Base-by-base conservation (phyloP, 2,797 vertebrate genomes). In the Rhynchotus rufescens region DNA sequence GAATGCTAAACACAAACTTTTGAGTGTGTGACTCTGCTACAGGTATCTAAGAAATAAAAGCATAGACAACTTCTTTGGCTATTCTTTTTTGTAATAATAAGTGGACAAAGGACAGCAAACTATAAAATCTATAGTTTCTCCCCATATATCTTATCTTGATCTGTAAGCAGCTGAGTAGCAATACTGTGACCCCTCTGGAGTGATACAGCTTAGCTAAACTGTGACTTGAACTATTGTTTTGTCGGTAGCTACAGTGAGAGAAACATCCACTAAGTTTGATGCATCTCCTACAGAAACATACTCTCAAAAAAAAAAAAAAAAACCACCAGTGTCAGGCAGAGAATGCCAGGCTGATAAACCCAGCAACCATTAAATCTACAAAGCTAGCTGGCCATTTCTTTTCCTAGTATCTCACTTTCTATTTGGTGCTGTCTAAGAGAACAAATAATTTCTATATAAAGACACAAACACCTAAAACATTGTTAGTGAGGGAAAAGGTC, bases 1-100 rank as follows among this genome's bases (percentile, higher is more conserved):
- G 34, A 96, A 95, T 56, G 57, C 79, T 91, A 73, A 91, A 49
- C 60, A 81, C 3, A 25, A 64, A 77, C 11, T 74, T 78, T 44
- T 15, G 17, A 52, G 51, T 56, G 30, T 7, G 32, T 21, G 45
- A 81, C 47, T 68, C 44, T n/a, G 68, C 61, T 67, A 34, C 11
- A 78, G 26, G 38, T 9, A 17, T 34, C 54, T 72, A 72, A 42
- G 81, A 75, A 62, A 75, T 54, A 54, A 67, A 51, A 28, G 56
- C 64, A 51, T 16, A 78, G 8, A 15, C 44, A 42, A n/a, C 6
- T 19, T 66, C 15, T 40, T 76, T 6, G 21, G n/a, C 4, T 5
- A 26, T 51, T 51, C 22, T 25, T 51, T 25, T 51, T 25, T 25
- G 17, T 47, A 51, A 40, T 28, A 51, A 17, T 42, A 84, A 76